Base-by-base conservation (phyloP, 1,140 invertebrate genomes). In the Drosophila sproati region DNA sequence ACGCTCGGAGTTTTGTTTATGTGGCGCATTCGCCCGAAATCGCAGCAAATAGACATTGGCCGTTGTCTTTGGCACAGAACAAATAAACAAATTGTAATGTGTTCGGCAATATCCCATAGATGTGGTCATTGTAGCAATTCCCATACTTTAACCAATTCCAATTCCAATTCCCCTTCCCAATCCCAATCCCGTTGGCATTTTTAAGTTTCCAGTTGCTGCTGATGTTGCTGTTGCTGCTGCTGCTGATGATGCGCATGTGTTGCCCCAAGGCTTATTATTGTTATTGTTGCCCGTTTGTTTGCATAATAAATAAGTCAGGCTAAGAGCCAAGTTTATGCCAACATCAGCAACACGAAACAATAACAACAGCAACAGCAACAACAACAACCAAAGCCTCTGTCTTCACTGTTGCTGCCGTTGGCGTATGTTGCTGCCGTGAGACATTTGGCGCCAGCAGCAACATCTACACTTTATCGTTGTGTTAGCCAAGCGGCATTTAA, bases 11-110 rank as follows among this genome's bases (percentile, higher is more conserved):
- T 29, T 73, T 67, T 73, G 56, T 73, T 68, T 61, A 60, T 60
- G 50, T 69, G 56, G 39, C 47, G 64, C 60, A 37, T 71, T 61
- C 45, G 57, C 57, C 32, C 41, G 56, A 59, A 59, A 45, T 59
- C 31, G 56, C 56, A 31, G 12, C 45, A 61, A 48, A 61, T 48
- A 61, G 43, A 50, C 32, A 50, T 12, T 63, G 61, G 8, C 60
- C 34, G 37, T 52, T 62, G 61, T 54, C 41, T 71, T 64, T 51
- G 52, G 39, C 35, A 61, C 52, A 69, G 71, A 61, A 73, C 41
- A 73, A 73, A 73, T 73, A 73, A 73, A 73, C 64, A 69, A 69
- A 68, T 47, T 43, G n/a, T 48, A 48, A 31, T 68, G 20, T 43
- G 63, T 52, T 52, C 34, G 68, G 51, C 51, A 71, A 35, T 71